A percentile compares a stretch with the other conserved stretches of the same genome.
These are phyloP conservation scores for Garrulus glandarius DNA, from an alignment of 2,797 vertebrate species.

Conservation along the genomic window DNA sequence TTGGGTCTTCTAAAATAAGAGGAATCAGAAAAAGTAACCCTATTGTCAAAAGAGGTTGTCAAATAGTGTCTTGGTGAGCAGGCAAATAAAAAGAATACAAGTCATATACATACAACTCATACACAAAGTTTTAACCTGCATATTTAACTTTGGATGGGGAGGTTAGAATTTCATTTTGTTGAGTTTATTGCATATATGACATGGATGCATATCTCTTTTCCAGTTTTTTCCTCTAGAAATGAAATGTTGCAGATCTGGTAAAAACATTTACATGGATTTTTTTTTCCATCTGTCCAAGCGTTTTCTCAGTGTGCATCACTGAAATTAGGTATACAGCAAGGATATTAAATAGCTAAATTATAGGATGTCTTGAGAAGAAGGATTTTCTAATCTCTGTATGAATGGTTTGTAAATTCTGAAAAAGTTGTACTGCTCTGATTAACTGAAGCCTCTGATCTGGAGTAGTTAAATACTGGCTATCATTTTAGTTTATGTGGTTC, in stretches of 20 bases:
- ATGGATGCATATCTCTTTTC: not conserved
- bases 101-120: not conserved
- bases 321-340: not conserved
- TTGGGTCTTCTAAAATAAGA: not conserved
- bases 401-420: not conserved
- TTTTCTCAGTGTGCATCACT: not conserved
- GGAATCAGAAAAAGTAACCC: not conserved
- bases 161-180: not conserved
- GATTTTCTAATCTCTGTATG: not conserved
- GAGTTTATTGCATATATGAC: not conserved
- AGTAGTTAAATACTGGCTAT: not conserved
- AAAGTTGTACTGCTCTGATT: not conserved
- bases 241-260: not conserved
- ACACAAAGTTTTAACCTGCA: not conserved
- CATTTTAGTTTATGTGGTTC: not conserved
- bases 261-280: not conserved
- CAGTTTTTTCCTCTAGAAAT: not conserved
- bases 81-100: not conserved
- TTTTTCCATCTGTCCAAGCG: not conserved
- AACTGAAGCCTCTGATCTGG: not conserved
- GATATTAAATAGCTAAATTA: not conserved
- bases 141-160: not conserved
- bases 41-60: not conserved
- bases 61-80: not conserved
- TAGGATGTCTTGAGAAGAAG: not conserved